phyloP scores from a whole-genome alignment of 2,797 vertebrate genomes.

The Cetoscarus ocellatus region DNA sequence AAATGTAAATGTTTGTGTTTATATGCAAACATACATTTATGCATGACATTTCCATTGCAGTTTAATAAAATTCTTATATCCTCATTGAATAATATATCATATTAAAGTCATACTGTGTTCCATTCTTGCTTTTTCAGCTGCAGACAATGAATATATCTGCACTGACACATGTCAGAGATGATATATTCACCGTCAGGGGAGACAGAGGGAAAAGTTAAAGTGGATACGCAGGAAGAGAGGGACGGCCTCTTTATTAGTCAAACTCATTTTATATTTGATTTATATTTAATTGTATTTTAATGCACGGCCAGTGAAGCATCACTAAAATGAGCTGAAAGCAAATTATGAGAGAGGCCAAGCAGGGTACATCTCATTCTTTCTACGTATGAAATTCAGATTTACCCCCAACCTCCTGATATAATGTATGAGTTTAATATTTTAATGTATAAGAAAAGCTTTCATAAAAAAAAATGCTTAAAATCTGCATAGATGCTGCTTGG shows the following conservation, averaged over 20 bases:
- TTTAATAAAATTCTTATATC: background rate
- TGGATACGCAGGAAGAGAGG: background rate
- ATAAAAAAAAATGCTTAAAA: no score
- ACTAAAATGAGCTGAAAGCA: slow-evolving; percentile 32
- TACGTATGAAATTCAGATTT: background rate
- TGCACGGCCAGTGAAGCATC: slow-evolving; percentile 11
- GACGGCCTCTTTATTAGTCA: slow-evolving; percentile 9
- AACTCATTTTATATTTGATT: slow-evolving; percentile 26
- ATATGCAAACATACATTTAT: slow-evolving; percentile 24
- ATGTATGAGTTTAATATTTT: no score
- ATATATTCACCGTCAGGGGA: background rate
- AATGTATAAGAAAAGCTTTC: no score
- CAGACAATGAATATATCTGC: background rate
- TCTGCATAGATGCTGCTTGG: no score
- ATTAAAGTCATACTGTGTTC: background rate
- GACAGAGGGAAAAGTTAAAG: background rate
- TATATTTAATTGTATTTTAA: slow-evolving; percentile 52
- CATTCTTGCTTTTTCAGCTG: background rate
- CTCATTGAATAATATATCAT: slow-evolving; percentile 3
- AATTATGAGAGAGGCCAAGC: slow-evolving; percentile 4
- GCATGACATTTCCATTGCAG: slow-evolving; percentile 15
- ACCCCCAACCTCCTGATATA: no score
- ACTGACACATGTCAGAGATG: background rate
- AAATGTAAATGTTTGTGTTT: slow-evolving; percentile 3
- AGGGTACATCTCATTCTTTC: background rate